phyloP scores from a whole-genome alignment of 2,113 vertebrate genomes.

The Sebastes schlegelii region DNA sequence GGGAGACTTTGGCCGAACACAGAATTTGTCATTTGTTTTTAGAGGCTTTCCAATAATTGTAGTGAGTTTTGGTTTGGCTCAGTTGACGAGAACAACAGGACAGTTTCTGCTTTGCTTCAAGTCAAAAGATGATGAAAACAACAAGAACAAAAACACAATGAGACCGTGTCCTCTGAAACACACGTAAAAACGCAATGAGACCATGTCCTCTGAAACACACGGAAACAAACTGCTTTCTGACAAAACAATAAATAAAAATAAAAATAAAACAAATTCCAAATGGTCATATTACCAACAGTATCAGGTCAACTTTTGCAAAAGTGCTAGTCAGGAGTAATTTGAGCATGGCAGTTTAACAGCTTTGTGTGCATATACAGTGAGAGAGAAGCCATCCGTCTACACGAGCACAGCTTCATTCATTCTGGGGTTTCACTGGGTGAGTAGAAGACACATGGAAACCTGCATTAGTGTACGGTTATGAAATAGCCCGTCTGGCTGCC shows the following conservation, averaged over 20 bases:
- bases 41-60: neutral
- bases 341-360: neutral
- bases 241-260: neutral
- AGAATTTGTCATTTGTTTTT: neutral
- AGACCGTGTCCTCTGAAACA: too few relatives aligned
- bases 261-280: neutral
- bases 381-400: too few relatives aligned
- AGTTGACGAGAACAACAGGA: neutral
- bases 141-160: neutral
- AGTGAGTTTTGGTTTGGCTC: slow-evolving; percentile 3
- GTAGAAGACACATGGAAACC: neutral
- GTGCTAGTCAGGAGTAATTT: neutral
- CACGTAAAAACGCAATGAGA: neutral
- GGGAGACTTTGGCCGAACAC: too few relatives aligned
- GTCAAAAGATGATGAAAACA: neutral
- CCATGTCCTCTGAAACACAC: neutral
- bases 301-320: neutral
- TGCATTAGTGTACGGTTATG: neutral
- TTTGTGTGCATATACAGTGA: neutral
- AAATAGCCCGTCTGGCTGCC: neutral
- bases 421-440: neutral
- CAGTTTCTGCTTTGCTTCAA: neutral
- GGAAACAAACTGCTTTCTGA: neutral
- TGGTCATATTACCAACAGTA: neutral
- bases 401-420: too few relatives aligned